phyloP scores from a whole-genome alignment of 2,113 vertebrate species.

The Ia io region DNA sequence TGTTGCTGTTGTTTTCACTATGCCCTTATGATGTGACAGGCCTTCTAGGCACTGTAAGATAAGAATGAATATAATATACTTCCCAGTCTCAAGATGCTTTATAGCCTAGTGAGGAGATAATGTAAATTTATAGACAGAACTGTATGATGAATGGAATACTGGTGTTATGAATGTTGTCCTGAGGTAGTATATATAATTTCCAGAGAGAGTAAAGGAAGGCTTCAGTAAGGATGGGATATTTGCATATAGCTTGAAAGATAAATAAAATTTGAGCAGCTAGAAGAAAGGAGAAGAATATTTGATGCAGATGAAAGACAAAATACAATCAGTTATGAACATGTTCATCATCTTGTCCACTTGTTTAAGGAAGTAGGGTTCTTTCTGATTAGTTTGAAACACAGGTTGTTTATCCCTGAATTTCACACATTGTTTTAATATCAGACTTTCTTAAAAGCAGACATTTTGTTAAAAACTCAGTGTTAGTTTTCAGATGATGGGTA shows the following conservation, averaged over 20 bases:
- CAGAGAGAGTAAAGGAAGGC: background rate
- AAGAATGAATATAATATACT: background rate
- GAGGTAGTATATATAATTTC: background rate
- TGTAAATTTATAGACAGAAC: background rate
- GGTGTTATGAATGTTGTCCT: background rate
- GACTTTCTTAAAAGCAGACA: slow-evolving; percentile 4
- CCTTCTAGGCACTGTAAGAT: background rate
- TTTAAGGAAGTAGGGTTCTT: slow-evolving; percentile 29
- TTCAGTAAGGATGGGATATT: background rate
- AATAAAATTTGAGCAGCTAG: background rate
- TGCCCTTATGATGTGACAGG: background rate
- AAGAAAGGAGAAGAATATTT: background rate
- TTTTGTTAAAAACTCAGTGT: slow-evolving; percentile 32
- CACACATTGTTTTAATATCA: background rate
- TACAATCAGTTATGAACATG: background rate
- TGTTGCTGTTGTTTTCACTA: background rate
- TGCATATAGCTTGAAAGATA: slow-evolving; percentile 21
- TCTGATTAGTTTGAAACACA: slow-evolving; percentile 13
- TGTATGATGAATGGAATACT: background rate
- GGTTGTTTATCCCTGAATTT: slow-evolving; percentile 16
- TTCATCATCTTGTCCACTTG: background rate
- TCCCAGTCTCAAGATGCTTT: background rate
- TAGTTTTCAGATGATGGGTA: slow-evolving; percentile 38
- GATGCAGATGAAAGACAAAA: background rate
- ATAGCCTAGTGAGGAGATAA: background rate